phyloP scores from a whole-genome alignment of 2,797 vertebrate genomes.

The Chloroceryle inda region DNA sequence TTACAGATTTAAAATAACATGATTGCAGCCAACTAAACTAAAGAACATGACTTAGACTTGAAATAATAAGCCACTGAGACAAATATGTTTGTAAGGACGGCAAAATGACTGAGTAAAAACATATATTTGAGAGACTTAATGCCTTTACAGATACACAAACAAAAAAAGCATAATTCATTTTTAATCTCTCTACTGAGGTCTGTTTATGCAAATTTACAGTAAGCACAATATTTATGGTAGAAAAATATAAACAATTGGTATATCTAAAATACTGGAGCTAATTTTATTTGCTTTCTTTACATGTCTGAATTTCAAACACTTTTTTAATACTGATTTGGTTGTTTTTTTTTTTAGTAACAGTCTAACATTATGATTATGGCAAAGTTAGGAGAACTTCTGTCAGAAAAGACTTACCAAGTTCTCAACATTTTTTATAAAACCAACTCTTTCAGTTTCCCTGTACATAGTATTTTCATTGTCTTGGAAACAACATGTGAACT shows the following conservation, averaged over 20 bases:
- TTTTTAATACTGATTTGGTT: neutral
- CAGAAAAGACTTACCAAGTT: neutral
- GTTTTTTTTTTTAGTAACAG: neutral
- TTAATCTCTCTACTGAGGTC: neutral
- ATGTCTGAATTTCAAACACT: neutral
- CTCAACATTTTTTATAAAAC: neutral
- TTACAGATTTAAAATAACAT: neutral
- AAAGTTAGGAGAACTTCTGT: neutral
- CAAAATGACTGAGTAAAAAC: neutral
- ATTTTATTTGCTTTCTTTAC: neutral
- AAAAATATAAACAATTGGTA: neutral
- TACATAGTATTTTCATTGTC: neutral
- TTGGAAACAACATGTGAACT: neutral
- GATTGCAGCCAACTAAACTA: neutral
- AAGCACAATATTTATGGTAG: neutral
- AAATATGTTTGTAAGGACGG: neutral
- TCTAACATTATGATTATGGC: neutral
- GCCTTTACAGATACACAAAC: rapidly evolving
- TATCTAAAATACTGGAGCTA: neutral
- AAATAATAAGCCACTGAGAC: neutral
- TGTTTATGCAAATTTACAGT: neutral
- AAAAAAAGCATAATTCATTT: neutral
- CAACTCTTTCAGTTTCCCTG: neutral
- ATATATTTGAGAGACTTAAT: neutral
- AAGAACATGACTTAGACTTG: neutral